Percentiles rank a stretch among this genome's conserved stretches.
Conservation (phyloP, 1,140 invertebrate species). For the Araneus ventricosus region DNA sequence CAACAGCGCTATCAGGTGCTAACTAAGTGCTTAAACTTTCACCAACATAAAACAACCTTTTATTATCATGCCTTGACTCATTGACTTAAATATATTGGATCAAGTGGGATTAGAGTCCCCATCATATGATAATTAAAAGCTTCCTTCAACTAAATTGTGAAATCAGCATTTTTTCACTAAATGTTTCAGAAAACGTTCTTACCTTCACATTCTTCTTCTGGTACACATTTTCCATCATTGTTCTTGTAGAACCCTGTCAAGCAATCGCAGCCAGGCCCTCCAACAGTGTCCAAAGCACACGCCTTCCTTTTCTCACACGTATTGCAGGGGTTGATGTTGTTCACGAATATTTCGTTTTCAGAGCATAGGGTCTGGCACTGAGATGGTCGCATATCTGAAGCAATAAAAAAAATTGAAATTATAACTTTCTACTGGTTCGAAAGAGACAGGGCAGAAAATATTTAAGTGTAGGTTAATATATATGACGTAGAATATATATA, state of each 20-base stretch:
- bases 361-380: background rate
- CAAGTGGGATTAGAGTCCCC: no score
- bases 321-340: background rate
- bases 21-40: no score
- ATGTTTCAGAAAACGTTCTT: background rate
- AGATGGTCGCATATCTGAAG: background rate
- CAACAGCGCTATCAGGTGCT: no score
- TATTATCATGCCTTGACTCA: no score
- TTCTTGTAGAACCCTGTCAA: background rate
- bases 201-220: conserved; percentile 1
- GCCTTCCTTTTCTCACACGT: background rate
- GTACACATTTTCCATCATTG: background rate
- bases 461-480: no score
- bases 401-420: background rate
- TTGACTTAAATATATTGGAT: no score
- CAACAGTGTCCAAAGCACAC: background rate
- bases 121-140: no score
- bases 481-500: no score
- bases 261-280: background rate
- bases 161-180: no score
- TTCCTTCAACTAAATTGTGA: no score
- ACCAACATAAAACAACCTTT: no score
- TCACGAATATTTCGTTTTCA: background rate
- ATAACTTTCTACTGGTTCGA: background rate
- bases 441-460: no score